Base-by-base conservation (phyloP, 2,888 invertebrate species). In the Azorinus chamasolen region DNA sequence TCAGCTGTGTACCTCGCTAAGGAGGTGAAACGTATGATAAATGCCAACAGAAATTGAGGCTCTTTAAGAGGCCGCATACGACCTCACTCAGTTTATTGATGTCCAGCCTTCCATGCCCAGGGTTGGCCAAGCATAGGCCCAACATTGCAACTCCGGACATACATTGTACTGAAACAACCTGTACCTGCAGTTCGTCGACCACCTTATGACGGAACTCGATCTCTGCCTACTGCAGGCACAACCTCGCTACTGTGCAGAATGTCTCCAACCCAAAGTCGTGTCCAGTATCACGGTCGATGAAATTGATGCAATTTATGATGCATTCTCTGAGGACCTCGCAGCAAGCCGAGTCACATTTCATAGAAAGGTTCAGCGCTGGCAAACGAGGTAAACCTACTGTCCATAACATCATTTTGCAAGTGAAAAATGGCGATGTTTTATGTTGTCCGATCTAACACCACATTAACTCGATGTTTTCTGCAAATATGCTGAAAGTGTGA, bases 201-300 rank as follows among this genome's bases (percentile, higher is more conserved):
- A 41, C 27, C 18, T 61, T 45, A 48, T 64, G 39, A 48, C 48
- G 10, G 76, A 51, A 43, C 69, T 66, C 16, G 51, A 55, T n/a
- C 51, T 65, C 8, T 54, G 70, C 3, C 74, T 71, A 16, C 63
- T 75, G 22, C 59, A 69, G 37, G 73, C 59, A 0, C 43, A 74
- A 41, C 63, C 63, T 22, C 72, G 59, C 6, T 72, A 59, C 48
- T 65, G 24, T 18, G 68, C 50, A 18, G 50, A 62, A 32, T 12
- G 14, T 54, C 32, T 54, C 8, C 27, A 27, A 14, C 54, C 54
- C 10, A 32, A 4, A 10, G 5, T 32, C 32, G 32, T 32, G 32
- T 10, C 4, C 10, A 32, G 10, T 32, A 32, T 32, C 32, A 32
- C 32, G 10, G 32, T 6, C 10, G 32, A 6, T 4, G 32, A 32